Conservation (phyloP, 2,888 invertebrate species). For the Papilio demoleus region DNA sequence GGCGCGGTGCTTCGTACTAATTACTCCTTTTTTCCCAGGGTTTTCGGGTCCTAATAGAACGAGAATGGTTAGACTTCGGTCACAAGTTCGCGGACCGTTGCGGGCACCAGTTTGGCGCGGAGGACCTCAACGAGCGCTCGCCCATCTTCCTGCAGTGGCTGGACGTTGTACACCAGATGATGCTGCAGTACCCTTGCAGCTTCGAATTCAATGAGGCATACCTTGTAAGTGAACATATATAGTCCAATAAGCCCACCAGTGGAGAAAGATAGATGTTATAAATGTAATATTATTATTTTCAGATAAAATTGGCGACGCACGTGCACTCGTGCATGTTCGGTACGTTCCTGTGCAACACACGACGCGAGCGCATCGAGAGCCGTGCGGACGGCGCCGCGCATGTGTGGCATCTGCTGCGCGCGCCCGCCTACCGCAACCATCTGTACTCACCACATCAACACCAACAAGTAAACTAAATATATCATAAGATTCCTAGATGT, state of each 20-base stretch:
- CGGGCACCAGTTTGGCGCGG: conserved; percentile 90
- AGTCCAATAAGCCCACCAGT: no score
- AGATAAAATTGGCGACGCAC: conserved; percentile 98
- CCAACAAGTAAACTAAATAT: conserved; percentile 31
- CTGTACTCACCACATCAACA: conserved; percentile 85
- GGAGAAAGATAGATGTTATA: no score
- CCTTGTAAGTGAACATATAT: conserved; percentile 86
- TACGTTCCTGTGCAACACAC: conserved; percentile 96
- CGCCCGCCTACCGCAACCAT: conserved; percentile 92
- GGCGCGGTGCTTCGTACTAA: no score
- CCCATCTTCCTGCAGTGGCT: conserved; percentile 99
- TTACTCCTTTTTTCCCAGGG: conserved; percentile 85
- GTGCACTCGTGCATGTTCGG: conserved; percentile 98
- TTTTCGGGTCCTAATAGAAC: conserved; percentile 95
- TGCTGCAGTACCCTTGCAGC: conserved; percentile 93
- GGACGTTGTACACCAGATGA: conserved; percentile 97
- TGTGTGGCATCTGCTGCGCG: conserved; percentile 94
- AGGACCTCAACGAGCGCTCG: conserved; percentile 97
- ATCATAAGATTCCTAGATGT: no score
- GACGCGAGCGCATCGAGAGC: conserved; percentile 87
- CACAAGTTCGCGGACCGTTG: conserved; percentile 99
- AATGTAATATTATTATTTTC: conserved; percentile 48
- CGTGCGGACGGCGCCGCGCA: conserved; percentile 89
- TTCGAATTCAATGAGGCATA: conserved; percentile 98
- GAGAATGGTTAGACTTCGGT: conserved; percentile 99